A percentile compares a stretch with the other conserved stretches of the same genome.
These are phyloP conservation scores for Rambutsinella grinnellia DNA, from an alignment of 2,888 invertebrate genomes.

Conservation along the genomic window DNA sequence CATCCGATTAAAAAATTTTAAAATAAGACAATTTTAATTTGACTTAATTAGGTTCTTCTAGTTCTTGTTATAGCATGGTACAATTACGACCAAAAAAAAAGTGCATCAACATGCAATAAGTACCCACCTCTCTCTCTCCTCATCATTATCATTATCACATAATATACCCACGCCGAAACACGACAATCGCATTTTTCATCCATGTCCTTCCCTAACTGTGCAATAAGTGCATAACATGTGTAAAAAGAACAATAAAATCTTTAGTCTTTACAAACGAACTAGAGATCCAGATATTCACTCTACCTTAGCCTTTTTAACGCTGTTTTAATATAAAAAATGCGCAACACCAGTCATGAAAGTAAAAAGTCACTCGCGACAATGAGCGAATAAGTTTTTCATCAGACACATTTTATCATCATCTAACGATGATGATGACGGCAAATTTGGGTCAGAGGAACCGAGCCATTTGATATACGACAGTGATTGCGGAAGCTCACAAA, in stretches of 20 bases:
- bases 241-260: too few relatives aligned
- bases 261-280: neutral
- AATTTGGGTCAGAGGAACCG: slow-evolving; percentile 50
- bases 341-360: slow-evolving; percentile 25
- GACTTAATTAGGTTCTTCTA: too few relatives aligned
- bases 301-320: slow-evolving; percentile 17
- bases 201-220: slow-evolving; percentile 26
- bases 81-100: too few relatives aligned
- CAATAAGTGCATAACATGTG: too few relatives aligned
- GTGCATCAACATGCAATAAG: neutral
- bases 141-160: neutral
- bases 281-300: slow-evolving; percentile 18
- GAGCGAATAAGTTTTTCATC: too few relatives aligned
- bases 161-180: neutral
- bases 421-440: slow-evolving; percentile 8
- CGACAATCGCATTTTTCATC: slow-evolving; percentile 4
- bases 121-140: neutral
- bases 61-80: too few relatives aligned
- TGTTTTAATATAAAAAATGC: too few relatives aligned
- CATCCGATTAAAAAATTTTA: too few relatives aligned
- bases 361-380: slow-evolving; percentile 24
- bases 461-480: slow-evolving; percentile 50
- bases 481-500: slow-evolving; percentile 38
- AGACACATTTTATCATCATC: neutral
- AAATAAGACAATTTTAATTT: too few relatives aligned